A percentile compares a stretch with the other conserved stretches of the same genome.
Evolutionary conservation across 2,113 vertebrate species (phyloP).

Genomic region (Todiramphus saurophagus): DNA sequence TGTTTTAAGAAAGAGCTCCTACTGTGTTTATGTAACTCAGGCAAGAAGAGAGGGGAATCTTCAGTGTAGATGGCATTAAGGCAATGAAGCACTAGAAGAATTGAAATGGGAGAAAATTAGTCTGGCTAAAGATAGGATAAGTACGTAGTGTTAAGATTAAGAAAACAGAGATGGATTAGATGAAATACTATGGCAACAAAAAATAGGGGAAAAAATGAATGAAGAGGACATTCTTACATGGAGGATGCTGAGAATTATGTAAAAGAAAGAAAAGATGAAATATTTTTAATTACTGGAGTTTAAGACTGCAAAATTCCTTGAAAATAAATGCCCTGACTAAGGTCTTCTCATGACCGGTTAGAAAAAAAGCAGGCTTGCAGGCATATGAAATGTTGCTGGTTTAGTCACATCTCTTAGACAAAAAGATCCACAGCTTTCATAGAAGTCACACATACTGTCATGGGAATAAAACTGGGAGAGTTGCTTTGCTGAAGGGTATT

Average conservation of each 20-base stretch:
- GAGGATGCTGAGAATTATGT: neutral
- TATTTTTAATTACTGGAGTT: neutral
- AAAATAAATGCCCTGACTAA: neutral
- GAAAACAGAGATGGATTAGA: neutral
- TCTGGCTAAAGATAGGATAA: neutral
- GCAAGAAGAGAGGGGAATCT: neutral
- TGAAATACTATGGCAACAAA: neutral
- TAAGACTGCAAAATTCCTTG: neutral
- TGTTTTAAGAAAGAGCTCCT: neutral
- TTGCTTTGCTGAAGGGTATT: conserved; percentile 28
- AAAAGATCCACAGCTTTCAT: conserved; percentile 5
- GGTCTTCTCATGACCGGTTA: neutral
- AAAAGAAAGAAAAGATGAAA: neutral
- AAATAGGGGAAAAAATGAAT: neutral
- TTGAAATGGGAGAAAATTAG: neutral
- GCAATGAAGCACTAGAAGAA: neutral
- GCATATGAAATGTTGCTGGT: neutral
- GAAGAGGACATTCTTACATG: neutral
- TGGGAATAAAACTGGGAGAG: conserved; percentile 49
- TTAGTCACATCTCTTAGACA: neutral
- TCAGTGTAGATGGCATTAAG: neutral
- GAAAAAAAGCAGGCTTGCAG: neutral
- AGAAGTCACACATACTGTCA: conserved; percentile 48
- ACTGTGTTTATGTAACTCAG: neutral
- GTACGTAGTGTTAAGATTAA: neutral